Conservation (phyloP, 2,113 vertebrate genomes). For the Archilochus colubris region DNA sequence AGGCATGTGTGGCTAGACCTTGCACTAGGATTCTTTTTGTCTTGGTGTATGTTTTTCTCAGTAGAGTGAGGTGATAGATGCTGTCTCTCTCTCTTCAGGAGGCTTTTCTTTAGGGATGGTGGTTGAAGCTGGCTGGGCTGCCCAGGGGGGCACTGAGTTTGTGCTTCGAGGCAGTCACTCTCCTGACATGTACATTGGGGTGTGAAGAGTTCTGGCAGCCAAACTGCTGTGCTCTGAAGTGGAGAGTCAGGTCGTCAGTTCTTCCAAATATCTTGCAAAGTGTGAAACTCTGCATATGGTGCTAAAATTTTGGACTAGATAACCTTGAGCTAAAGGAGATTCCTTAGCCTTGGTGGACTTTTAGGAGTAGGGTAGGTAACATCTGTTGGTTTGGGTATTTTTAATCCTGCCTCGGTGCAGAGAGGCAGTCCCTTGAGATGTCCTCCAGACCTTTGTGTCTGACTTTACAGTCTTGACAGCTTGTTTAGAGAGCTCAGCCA, state of each 20-base stretch:
- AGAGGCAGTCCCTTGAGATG: not conserved
- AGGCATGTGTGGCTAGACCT: not conserved
- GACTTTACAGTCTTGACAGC: not conserved
- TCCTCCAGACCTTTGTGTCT: not conserved
- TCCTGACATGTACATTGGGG: not conserved
- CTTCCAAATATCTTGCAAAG: not conserved
- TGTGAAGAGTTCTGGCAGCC: not conserved
- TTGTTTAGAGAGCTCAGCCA: not conserved
- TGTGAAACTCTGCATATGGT: not conserved
- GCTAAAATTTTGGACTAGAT: not conserved
- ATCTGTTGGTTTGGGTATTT: not conserved
- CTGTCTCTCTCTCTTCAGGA: not conserved
- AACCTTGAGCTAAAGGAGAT: not conserved
- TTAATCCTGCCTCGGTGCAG: not conserved
- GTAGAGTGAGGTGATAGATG: not conserved
- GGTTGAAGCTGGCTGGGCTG: not conserved
- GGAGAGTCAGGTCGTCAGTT: not conserved
- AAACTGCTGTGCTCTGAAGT: not conserved
- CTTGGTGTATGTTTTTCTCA: not conserved
- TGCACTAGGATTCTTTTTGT: not conserved
- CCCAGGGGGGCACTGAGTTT: not conserved
- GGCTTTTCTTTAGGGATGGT: not conserved
- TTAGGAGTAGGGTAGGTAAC: not conserved
- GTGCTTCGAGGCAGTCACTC: not conserved
- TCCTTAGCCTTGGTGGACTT: not conserved